These are phyloP conservation scores for Zygogramma bicolorata DNA, from an alignment of 2,888 invertebrate species.

Conservation along the genomic window DNA sequence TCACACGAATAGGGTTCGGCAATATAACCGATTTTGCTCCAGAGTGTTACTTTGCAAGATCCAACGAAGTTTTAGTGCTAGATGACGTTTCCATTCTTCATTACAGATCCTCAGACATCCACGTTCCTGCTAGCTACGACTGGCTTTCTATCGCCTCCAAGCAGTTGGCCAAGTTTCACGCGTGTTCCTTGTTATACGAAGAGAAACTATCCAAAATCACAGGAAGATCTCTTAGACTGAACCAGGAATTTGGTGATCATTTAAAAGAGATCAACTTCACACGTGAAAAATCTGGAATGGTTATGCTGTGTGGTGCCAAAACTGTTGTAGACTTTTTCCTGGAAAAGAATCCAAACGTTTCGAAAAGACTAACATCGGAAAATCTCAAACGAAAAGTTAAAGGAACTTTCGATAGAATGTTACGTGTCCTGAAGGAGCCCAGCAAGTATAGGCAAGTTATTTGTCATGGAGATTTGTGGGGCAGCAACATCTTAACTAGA, in stretches of 20 bases:
- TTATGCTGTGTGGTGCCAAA: slow-evolving; percentile 8
- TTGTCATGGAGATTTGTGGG: slow-evolving; percentile 58
- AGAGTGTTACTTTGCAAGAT: slow-evolving; percentile 59
- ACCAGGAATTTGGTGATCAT: slow-evolving; percentile 53
- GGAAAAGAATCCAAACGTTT: slow-evolving; percentile 36
- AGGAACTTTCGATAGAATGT: background rate
- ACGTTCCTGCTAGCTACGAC: slow-evolving; percentile 31
- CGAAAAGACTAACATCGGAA: slow-evolving; percentile 19
- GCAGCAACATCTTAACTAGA: slow-evolving; percentile 53
- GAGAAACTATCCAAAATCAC: slow-evolving; percentile 43
- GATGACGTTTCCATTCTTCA: slow-evolving; percentile 58
- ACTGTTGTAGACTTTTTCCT: slow-evolving; percentile 17
- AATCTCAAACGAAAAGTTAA: slow-evolving; percentile 30
- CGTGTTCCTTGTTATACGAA: slow-evolving; percentile 59
- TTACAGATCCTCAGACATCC: slow-evolving; percentile 29
- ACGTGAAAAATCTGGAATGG: background rate
- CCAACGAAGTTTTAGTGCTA: slow-evolving; percentile 60
- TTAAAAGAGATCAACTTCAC: slow-evolving; percentile 40
- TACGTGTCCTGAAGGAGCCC: slow-evolving; percentile 54
- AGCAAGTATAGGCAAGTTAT: slow-evolving; percentile 60
- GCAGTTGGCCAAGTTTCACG: slow-evolving; percentile 57
- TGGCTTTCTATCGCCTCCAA: slow-evolving; percentile 47
- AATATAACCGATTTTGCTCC: slow-evolving; percentile 55
- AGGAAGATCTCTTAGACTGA: slow-evolving; percentile 45
- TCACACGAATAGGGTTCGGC: slow-evolving; percentile 55